phyloP scores from a whole-genome alignment of 2,113 vertebrate genomes.

The Tragulus kanchil region DNA sequence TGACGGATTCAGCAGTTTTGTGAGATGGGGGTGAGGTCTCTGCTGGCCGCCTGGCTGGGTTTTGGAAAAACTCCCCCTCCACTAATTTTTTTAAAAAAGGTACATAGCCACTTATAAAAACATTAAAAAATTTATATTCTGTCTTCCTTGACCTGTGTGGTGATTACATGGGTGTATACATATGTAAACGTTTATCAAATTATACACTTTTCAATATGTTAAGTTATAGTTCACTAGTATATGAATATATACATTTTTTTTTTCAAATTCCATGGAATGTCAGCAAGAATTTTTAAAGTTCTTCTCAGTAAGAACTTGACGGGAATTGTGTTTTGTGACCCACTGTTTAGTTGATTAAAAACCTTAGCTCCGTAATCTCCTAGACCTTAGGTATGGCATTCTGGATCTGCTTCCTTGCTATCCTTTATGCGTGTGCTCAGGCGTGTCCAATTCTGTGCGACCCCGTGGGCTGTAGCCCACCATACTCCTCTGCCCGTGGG shows the following conservation, averaged over 20 bases:
- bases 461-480: neutral
- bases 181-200: neutral
- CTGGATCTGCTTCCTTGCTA: neutral
- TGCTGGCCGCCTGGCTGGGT: neutral
- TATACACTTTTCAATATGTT: neutral
- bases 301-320: neutral
- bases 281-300: neutral
- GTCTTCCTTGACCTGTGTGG: neutral
- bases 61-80: neutral
- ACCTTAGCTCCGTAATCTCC: neutral
- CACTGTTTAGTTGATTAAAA: neutral
- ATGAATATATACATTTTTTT: neutral
- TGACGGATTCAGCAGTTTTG: slow-evolving; percentile 6
- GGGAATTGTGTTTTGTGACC: neutral
- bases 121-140: neutral
- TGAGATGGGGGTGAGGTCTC: neutral
- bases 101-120: neutral
- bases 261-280: neutral
- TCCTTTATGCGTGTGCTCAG: neutral
- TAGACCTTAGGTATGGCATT: rapidly evolving
- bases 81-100: neutral
- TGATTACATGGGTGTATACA: neutral
- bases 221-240: neutral
- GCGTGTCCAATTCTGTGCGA: neutral
- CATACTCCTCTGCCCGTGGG: neutral